A percentile compares a stretch with the other conserved stretches of the same genome.
Evolutionary conservation across 2,888 invertebrate genomes (phyloP).

Genomic region (Rhimphoctona megacephalus): DNA sequence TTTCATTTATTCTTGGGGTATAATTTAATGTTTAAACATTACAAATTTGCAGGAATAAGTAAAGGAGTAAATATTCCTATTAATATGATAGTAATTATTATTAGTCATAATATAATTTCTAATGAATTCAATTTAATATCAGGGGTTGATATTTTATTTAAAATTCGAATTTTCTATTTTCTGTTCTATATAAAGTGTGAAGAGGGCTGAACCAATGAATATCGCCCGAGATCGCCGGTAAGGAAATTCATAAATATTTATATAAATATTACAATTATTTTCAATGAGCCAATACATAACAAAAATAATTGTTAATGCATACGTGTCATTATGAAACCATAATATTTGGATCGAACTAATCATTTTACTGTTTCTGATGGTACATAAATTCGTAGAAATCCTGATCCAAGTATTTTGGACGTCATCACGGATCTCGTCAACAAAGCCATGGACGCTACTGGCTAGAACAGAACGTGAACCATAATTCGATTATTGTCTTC

Average conservation of each 20-base stretch:
- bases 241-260: not conserved
- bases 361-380: not conserved
- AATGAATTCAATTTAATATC: too few relatives aligned
- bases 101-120: too few relatives aligned
- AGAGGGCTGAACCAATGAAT: not conserved
- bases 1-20: too few relatives aligned
- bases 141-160: not conserved
- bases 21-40: too few relatives aligned
- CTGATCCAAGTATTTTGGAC: not conserved
- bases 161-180: not conserved
- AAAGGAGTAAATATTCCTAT: too few relatives aligned
- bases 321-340: not conserved
- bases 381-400: not conserved
- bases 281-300: too few relatives aligned
- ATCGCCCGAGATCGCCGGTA: not conserved
- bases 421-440: too few relatives aligned
- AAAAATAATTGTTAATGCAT: not conserved
- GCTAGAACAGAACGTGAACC: not conserved
- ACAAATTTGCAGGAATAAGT: too few relatives aligned
- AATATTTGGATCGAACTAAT: not conserved
- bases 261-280: too few relatives aligned
- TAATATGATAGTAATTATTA: too few relatives aligned
- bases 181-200: not conserved
- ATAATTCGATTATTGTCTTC: not conserved
- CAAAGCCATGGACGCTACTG: conserved; percentile 1